These are phyloP conservation scores for Apteryx owenii DNA, from an alignment of 2,113 vertebrate species.

Conservation along the genomic window DNA sequence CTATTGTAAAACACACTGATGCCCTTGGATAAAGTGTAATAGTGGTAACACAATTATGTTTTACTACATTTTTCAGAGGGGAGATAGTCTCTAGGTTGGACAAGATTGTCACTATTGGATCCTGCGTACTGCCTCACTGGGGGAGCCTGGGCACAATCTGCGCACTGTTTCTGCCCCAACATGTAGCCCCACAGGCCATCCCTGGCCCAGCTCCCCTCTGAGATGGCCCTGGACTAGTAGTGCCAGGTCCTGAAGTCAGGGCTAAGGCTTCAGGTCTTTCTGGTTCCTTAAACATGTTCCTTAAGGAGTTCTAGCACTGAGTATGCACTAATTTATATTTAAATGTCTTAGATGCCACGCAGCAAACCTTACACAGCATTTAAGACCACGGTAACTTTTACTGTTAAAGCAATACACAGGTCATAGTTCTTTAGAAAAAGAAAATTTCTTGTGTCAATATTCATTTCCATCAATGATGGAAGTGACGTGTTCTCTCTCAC, in stretches of 20 bases:
- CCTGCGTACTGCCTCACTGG: background rate
- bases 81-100: background rate
- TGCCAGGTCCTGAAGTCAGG: background rate
- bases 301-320: background rate
- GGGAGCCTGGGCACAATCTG: background rate
- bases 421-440: background rate
- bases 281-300: background rate
- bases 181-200: background rate
- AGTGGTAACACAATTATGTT: background rate
- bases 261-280: background rate
- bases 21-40: background rate
- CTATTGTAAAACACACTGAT: background rate
- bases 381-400: background rate
- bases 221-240: background rate
- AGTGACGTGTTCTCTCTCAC: rapidly evolving
- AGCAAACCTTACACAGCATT: background rate
- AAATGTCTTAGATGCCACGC: background rate
- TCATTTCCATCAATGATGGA: background rate
- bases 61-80: background rate
- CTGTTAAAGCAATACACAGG: background rate
- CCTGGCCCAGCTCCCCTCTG: background rate
- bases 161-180: background rate
- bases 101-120: background rate
- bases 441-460: background rate
- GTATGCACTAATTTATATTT: background rate